phyloP scores from a whole-genome alignment of 2,113 vertebrate genomes.

The Hydrochoerus hydrochaeris region DNA sequence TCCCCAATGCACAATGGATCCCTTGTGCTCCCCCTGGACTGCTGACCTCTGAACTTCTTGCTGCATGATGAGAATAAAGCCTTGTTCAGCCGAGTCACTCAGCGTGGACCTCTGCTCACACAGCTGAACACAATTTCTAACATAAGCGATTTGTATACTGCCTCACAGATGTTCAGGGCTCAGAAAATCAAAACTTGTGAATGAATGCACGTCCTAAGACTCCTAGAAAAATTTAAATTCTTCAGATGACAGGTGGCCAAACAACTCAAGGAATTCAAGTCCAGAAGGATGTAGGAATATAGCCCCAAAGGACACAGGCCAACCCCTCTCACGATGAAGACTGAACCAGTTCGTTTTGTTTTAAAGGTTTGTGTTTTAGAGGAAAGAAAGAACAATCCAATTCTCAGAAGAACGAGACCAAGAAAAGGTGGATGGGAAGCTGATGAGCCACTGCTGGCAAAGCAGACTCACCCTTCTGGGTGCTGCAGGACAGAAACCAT shows the following conservation, averaged over 20 bases:
- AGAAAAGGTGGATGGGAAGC: not conserved
- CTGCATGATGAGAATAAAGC: not conserved
- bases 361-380: not conserved
- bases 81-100: not conserved
- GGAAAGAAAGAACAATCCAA: not conserved
- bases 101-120: not conserved
- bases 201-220: not conserved
- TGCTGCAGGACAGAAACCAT: slow-evolving; percentile 98
- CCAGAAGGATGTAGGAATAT: not conserved
- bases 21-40: not conserved
- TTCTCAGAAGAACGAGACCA: not conserved
- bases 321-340: not conserved
- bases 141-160: not conserved
- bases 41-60: not conserved
- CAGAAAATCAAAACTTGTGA: slow-evolving; percentile 7
- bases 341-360: not conserved
- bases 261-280: not conserved
- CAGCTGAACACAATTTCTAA: not conserved
- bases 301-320: not conserved
- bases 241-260: not conserved
- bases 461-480: slow-evolving; percentile 93
- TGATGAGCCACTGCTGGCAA: not conserved
- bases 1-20: not conserved
- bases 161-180: not conserved
- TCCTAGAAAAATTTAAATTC: not conserved